These are phyloP conservation scores for Archocentrus centrarchus DNA, from an alignment of 2,113 vertebrate species.

Conservation along the genomic window DNA sequence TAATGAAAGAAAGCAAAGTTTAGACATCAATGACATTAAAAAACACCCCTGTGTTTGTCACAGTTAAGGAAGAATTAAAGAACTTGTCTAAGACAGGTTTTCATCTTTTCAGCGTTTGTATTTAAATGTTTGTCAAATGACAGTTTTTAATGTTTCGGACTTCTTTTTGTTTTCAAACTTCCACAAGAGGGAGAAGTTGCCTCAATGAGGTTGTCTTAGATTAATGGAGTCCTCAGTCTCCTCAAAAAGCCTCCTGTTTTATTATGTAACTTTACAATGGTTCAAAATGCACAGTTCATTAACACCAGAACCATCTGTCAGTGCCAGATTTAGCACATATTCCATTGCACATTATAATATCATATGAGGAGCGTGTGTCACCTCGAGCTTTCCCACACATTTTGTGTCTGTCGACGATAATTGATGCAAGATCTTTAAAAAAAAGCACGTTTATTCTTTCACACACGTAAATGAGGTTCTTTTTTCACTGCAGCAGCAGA, in stretches of 20 bases:
- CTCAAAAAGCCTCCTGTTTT: not conserved
- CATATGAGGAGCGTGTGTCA: not conserved
- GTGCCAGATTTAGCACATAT: conserved; percentile 50
- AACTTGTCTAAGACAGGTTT: not conserved
- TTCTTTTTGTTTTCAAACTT: not conserved
- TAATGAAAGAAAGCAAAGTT: not conserved
- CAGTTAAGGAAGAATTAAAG: not conserved
- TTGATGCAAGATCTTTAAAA: not conserved
- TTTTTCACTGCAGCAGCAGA: conserved; percentile 36
- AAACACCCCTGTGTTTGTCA: not conserved
- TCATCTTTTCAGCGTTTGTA: not conserved
- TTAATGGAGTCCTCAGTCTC: not conserved
- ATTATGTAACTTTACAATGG: conserved; percentile 54
- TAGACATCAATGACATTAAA: not conserved
- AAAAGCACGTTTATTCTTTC: not conserved
- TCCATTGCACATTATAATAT: conserved; percentile 31
- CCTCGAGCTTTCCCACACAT: not conserved
- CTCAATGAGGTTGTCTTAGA: not conserved
- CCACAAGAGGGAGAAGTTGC: conserved; percentile 57
- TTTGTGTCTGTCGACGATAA: not conserved
- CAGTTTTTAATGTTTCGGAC: not conserved
- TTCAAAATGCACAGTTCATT: conserved; percentile 39
- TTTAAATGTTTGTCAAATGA: not conserved
- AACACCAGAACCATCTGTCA: conserved; percentile 31
- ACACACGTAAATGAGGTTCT: not conserved